These are phyloP conservation scores for Thinocorus orbignyianus DNA, from an alignment of 2,113 vertebrate genomes.

Conservation along the genomic window DNA sequence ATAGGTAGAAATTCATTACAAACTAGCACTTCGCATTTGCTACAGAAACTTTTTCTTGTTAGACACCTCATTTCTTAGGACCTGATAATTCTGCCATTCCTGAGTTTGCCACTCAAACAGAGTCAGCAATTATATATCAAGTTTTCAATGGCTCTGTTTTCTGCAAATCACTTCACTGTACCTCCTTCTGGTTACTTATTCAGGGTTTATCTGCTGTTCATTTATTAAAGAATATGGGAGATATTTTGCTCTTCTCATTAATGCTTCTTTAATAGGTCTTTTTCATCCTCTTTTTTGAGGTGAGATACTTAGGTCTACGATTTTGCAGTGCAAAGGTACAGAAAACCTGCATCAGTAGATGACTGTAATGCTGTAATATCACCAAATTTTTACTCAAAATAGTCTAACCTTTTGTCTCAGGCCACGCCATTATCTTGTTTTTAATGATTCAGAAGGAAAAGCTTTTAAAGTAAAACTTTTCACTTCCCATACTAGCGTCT, in stretches of 20 bases:
- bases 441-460: background rate
- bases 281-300: background rate
- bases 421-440: background rate
- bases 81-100: background rate
- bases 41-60: background rate
- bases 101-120: background rate
- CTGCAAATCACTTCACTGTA: background rate
- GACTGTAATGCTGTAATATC: background rate
- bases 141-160: background rate
- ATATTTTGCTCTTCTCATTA: background rate
- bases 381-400: background rate
- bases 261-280: background rate
- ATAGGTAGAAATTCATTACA: background rate
- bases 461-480: background rate
- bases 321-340: background rate
- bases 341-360: background rate
- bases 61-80: background rate
- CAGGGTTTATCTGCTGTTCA: background rate
- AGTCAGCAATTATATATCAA: background rate
- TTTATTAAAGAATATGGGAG: background rate
- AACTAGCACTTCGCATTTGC: background rate
- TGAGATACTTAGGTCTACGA: background rate
- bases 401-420: background rate
- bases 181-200: background rate
- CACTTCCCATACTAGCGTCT: background rate